Evolutionary conservation across 2,113 vertebrate genomes (phyloP).

Genomic region (Aix galericulata): DNA sequence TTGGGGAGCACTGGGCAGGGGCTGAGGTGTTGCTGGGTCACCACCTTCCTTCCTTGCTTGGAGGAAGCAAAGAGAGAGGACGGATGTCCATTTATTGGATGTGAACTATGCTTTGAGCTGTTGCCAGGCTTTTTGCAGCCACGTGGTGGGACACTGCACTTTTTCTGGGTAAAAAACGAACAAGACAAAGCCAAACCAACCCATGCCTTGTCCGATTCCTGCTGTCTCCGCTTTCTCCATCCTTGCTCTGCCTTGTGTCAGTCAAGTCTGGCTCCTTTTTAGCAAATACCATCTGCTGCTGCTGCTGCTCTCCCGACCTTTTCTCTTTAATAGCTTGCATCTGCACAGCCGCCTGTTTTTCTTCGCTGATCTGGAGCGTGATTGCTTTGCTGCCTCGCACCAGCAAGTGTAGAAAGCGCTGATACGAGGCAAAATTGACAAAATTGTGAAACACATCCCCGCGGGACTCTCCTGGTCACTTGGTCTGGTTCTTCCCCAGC

Average conservation of each 20-base stretch:
- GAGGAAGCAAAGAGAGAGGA: background rate
- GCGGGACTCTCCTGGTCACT: background rate
- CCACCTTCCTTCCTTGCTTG: background rate
- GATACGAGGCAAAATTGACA: background rate
- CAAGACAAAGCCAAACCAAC: background rate
- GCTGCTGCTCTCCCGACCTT: background rate
- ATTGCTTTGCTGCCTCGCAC: background rate
- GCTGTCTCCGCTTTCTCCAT: background rate
- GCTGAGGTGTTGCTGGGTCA: background rate
- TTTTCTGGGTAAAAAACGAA: background rate
- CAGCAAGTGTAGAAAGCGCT: rapidly evolving
- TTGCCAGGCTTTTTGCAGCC: background rate
- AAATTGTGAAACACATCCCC: background rate
- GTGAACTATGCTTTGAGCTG: background rate
- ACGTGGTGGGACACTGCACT: background rate
- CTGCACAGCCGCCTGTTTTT: rapidly evolving
- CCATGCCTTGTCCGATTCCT: background rate
- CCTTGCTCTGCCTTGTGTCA: background rate
- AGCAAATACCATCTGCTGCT: background rate
- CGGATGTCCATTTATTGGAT: background rate
- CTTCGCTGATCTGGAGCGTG: background rate
- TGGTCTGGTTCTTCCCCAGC: background rate
- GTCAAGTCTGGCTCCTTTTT: background rate
- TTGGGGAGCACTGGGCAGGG: background rate
- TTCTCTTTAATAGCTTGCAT: background rate